Evolutionary conservation across 2,113 vertebrate genomes (phyloP).

Genomic region (Cyphomyrus discorhynchus): DNA sequence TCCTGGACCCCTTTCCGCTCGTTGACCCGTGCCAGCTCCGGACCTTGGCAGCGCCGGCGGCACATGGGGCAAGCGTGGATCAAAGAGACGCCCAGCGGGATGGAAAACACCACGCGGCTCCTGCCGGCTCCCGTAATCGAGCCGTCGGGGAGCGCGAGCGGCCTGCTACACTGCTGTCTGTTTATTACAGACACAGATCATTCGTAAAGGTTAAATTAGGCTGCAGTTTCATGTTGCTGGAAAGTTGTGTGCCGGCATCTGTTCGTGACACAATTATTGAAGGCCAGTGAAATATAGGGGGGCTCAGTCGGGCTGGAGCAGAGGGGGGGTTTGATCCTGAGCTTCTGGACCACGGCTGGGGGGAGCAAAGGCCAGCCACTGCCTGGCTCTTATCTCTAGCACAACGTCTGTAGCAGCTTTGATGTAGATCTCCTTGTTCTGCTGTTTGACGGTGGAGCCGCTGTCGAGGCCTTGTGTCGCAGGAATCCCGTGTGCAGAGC

Average conservation of each 20-base stretch:
- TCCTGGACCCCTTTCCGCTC: slow-evolving; percentile 16
- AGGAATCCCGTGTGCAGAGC: background rate
- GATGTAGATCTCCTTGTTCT: background rate
- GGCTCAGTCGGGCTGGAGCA: background rate
- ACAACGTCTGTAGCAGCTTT: background rate
- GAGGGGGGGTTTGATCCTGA: background rate
- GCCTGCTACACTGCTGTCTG: background rate
- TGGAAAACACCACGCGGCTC: background rate
- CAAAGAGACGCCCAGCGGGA: slow-evolving; percentile 4
- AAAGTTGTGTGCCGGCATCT: slow-evolving; percentile 18
- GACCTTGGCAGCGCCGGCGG: background rate
- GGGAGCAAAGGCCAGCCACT: background rate
- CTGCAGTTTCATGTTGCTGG: slow-evolving; percentile 16
- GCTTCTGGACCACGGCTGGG: background rate
- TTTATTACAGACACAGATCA: slow-evolving; percentile 21
- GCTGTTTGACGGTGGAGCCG: background rate
- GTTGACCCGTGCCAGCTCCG: slow-evolving; percentile 10
- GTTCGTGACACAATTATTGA: slow-evolving; percentile 18
- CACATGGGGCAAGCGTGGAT: slow-evolving; percentile 7
- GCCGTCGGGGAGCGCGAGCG: background rate
- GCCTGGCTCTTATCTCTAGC: background rate
- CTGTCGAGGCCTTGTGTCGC: background rate
- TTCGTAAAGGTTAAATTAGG: slow-evolving; percentile 34
- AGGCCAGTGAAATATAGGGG: background rate
- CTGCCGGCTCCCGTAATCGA: background rate